These are phyloP conservation scores for Brachionus calyciflorus DNA, from an alignment of 1,140 invertebrate species.

Conservation along the genomic window DNA sequence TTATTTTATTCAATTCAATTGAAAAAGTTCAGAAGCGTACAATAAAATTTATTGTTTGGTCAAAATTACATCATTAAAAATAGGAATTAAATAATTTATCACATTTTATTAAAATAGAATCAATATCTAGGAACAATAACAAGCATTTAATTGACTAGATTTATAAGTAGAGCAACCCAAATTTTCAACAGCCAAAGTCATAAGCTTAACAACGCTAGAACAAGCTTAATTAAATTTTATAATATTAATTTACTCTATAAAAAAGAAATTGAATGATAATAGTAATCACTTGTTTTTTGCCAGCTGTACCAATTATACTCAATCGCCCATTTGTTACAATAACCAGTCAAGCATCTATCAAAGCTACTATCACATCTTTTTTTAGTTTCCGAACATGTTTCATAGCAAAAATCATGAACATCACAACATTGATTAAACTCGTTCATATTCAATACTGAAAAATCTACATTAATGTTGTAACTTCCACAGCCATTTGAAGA, in stretches of 20 bases:
- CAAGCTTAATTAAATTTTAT: conserved; percentile 10
- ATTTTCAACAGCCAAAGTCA: conserved; percentile 26
- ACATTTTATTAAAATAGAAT: background rate
- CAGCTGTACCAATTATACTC: conserved; percentile 19
- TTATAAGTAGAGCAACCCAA: conserved; percentile 23
- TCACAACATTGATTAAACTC: conserved; percentile 42
- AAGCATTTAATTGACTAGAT: conserved; percentile 18
- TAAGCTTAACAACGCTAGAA: conserved; percentile 27
- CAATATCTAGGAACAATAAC: background rate
- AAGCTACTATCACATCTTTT: conserved; percentile 31
- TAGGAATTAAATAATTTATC: too few relatives aligned
- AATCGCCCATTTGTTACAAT: conserved; percentile 13
- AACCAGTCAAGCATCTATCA: conserved; percentile 3
- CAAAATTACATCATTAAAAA: too few relatives aligned
- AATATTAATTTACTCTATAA: background rate
- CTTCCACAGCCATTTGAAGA: conserved; percentile 23
- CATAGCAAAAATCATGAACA: conserved; percentile 38
- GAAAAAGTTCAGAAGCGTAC: too few relatives aligned
- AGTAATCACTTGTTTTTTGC: background rate
- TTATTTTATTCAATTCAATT: too few relatives aligned
- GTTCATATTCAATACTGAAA: background rate
- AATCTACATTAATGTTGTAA: conserved; percentile 39
- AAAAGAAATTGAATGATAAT: background rate
- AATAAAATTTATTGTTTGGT: too few relatives aligned
- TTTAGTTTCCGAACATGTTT: conserved; percentile 22